Base-by-base conservation (phyloP, 2,888 invertebrate species). In the Cetonia aurata region DNA sequence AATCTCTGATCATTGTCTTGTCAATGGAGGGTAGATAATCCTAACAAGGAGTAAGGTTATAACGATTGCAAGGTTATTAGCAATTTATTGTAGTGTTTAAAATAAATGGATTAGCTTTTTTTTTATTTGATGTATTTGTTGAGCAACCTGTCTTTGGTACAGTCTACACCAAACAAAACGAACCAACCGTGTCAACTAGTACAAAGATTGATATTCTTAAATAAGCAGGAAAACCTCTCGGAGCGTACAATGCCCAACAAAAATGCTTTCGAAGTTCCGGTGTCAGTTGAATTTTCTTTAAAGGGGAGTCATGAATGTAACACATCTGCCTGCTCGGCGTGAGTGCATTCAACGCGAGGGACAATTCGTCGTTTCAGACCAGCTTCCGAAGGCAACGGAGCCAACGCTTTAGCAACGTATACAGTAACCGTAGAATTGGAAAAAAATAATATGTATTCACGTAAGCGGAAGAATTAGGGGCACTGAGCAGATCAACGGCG, bases 131-230 rank as follows among this genome's bases (percentile, higher is more conserved):
- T n/a, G n/a, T n/a, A n/a, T n/a, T n/a, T n/a, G n/a, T n/a, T n/a
- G n/a, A n/a, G n/a, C n/a, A n/a, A n/a, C n/a, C n/a, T n/a, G n/a
- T n/a, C 8, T 50, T 4, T 12, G 25, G 37, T 13, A 41, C 2
- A 65, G 9, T 15, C 37, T 10, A 62, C 12, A 10, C 33, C 50
- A 37, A 50, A 25, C 17, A 50, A 17, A 44, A 57, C 12, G 10
- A 44, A n/a, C 42, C 41, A 15, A 44, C 10, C 15, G 42, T 42
- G 15, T 17, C n/a, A 2, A 17, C 17, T 15, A 50, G 12, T 65
- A 48, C 17, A 50, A 41, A 50, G 13, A 65, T 37, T 65, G 19
- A 17, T 0, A 83, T 87, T 37, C 81, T 92, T 31, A 87, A 87
- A 71, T 87, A 88, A 74, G 86, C 88, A 67, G 83, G 37, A 65